phyloP scores from a whole-genome alignment of 2,888 invertebrate species.

The Drosophila diplacantha region DNA sequence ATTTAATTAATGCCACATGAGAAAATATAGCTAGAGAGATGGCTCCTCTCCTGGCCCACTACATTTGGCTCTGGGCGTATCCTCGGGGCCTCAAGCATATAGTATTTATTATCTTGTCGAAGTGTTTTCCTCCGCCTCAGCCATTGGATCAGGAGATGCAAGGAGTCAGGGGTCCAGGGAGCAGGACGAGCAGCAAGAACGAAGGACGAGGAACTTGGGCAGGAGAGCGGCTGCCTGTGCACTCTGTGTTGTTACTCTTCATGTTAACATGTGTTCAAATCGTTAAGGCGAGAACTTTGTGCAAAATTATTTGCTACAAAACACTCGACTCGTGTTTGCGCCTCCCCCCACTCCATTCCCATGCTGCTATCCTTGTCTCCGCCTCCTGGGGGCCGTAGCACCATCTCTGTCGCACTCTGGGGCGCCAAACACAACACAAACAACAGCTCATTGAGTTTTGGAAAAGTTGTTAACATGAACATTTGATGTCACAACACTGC shows the following conservation, averaged over 20 bases:
- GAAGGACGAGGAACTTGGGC: background rate
- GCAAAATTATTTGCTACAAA: constrained; percentile 72
- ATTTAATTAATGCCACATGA: background rate
- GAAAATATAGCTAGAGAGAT: background rate
- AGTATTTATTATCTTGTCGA: constrained; percentile 68
- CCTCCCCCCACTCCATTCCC: constrained; percentile 28
- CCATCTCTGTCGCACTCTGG: constrained; percentile 25
- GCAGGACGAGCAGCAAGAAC: no score
- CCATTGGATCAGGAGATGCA: constrained; percentile 1
- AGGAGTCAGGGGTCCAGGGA: background rate
- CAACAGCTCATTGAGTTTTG: constrained; percentile 72
- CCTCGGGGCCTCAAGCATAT: constrained; percentile 39
- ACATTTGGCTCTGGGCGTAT: constrained; percentile 6
- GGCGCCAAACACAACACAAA: constrained; percentile 64
- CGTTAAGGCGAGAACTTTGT: constrained; percentile 71
- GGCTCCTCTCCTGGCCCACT: background rate
- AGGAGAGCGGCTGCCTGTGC: constrained; percentile 42
- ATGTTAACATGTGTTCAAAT: constrained; percentile 71
- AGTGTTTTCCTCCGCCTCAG: constrained; percentile 56
- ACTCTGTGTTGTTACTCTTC: constrained; percentile 67
- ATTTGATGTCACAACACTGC: constrained; percentile 69
- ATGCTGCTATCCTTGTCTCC: background rate
- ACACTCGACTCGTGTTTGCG: constrained; percentile 70
- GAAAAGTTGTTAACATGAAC: constrained; percentile 71
- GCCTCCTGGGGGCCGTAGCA: background rate